Evolutionary conservation across 2,797 vertebrate species (phyloP), one percentile per base, ranked within the genome.

Genomic region (Cheirogaleus major): DNA sequence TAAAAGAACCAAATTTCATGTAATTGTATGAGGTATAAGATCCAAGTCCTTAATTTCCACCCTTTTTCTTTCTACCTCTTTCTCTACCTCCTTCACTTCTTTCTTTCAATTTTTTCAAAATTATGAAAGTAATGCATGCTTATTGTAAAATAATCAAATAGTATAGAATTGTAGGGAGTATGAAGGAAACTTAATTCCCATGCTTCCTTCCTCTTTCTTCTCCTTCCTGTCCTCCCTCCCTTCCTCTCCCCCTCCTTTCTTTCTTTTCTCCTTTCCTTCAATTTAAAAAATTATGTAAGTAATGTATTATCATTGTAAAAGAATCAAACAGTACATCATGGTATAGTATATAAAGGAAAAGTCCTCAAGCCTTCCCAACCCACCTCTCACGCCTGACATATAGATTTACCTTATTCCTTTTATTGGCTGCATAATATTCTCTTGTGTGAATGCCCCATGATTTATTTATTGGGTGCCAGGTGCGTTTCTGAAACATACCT

Each of bases 401-500:
- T 0, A 92, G 52, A 72, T 67, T 92, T 79, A 69, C 32, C 32
- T 57, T 43, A 88, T 93, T 93, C 94, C 81, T 97, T 97, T 98
- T 94, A 97, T 86, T 89, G 79, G 69, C 48, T 95, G 95, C 27
- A 85, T 97, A 96, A 23, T 97, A 95, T 95, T 97, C 94, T 95
- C 57, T 67, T 65, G 32, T 45, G 27, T 76, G 59, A 85, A 45
- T 90, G 63, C 18, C 15, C 67, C 78, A n/a, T 76, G 73, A 70
- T 78, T 95, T 97, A 86, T 79, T 97, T 96, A 91, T 59, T 72
- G 43, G 38, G 38, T 45, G 41, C 8, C 59, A 97, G 97, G 98
- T 98, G 97, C 98, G 97, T 96, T 97, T 97, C 82, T 86, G 52
- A 97, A 96, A 96, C 45, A 79, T 59, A 67, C 57, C 9, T 97